These are phyloP conservation scores for Callinectes sapidus DNA, from an alignment of 2,888 invertebrate species.

Conservation along the genomic window DNA sequence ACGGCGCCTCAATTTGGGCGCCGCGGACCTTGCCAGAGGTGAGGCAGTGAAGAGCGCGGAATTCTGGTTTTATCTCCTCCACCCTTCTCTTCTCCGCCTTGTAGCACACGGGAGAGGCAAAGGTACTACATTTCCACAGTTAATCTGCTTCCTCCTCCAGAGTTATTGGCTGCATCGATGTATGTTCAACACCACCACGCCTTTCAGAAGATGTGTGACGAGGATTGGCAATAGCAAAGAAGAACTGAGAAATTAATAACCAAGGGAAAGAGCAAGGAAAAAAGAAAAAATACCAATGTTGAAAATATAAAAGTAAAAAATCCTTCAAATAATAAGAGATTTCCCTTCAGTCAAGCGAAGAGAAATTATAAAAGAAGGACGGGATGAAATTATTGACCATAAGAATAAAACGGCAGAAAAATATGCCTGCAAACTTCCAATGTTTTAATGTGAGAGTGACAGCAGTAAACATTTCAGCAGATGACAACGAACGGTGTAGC, in stretches of 20 bases:
- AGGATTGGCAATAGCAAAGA: background rate
- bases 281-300: background rate
- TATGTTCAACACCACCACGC: background rate
- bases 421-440: background rate
- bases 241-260: background rate
- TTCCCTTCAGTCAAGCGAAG: background rate
- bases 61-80: constrained; percentile 1
- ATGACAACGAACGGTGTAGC: background rate
- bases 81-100: background rate
- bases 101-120: background rate
- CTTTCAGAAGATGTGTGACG: background rate
- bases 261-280: background rate
- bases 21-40: background rate
- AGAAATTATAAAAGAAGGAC: background rate
- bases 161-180: background rate
- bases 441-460: background rate
- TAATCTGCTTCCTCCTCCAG: background rate
- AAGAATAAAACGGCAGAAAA: background rate
- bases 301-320: background rate
- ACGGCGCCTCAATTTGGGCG: background rate
- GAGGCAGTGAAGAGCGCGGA: background rate
- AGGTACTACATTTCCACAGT: background rate
- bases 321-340: background rate
- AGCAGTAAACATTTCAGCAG: background rate
- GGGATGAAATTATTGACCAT: background rate